Percentiles rank a stretch among this genome's conserved stretches.
phyloP scores from a whole-genome alignment of 2,888 invertebrate species.

The Drosophila leonis region DNA sequence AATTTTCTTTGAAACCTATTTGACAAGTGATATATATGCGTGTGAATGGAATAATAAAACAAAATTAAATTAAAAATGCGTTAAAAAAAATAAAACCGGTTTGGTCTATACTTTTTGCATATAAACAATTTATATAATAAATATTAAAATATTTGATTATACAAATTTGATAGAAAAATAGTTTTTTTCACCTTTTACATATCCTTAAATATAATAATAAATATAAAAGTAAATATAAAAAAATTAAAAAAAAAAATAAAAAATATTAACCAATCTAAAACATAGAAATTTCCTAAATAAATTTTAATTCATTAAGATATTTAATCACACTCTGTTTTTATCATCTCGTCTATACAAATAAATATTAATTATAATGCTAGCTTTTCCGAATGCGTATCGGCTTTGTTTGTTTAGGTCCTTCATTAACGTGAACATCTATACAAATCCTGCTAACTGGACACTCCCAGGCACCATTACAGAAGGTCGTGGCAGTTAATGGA shows the following conservation, averaged over 20 bases:
- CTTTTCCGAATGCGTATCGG: neutral
- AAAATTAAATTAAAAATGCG: neutral
- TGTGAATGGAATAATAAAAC: neutral
- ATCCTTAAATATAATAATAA: too few relatives aligned
- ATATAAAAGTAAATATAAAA: too few relatives aligned
- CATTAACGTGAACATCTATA: conserved; percentile 5
- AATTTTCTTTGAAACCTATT: neutral
- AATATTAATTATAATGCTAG: neutral
- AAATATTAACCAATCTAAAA: neutral
- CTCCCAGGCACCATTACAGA: conserved; percentile 1
- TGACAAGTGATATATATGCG: neutral
- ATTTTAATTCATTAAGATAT: neutral
- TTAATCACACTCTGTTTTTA: neutral
- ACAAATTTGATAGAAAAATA: too few relatives aligned
- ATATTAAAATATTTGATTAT: too few relatives aligned
- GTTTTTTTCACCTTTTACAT: too few relatives aligned
- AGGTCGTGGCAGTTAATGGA: conserved; percentile 2
- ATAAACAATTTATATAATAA: too few relatives aligned
- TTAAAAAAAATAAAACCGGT: neutral
- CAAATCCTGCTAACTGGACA: conserved; percentile 5
- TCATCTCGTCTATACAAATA: neutral
- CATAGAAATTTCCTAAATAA: neutral
- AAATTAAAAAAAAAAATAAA: too few relatives aligned
- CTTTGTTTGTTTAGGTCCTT: neutral
- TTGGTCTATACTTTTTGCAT: too few relatives aligned